These are phyloP conservation scores for Rhabdomys pumilio DNA, from an alignment of 2,797 vertebrate genomes.

Conservation along the genomic window DNA sequence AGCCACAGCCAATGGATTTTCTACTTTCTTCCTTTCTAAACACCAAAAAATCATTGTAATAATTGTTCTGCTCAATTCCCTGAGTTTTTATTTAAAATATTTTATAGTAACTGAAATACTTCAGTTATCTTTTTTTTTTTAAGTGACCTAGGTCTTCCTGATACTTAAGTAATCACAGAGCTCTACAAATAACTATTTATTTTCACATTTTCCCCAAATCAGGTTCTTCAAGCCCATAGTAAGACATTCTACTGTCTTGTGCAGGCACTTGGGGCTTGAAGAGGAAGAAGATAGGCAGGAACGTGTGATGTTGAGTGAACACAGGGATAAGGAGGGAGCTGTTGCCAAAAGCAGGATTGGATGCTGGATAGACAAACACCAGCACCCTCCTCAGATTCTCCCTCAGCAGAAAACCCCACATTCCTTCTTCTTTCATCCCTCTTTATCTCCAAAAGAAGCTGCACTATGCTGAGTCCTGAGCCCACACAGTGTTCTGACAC, in stretches of 20 bases:
- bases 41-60: not conserved
- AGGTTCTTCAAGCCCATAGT: not conserved
- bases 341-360: not conserved
- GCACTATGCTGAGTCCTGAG: not conserved
- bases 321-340: not conserved
- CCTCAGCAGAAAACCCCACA: not conserved
- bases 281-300: not conserved
- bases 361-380: not conserved
- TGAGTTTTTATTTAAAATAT: slow-evolving; percentile 28
- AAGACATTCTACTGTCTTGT: not conserved
- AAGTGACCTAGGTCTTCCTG: not conserved
- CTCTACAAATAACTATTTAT: slow-evolving; percentile 13
- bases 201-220: not conserved
- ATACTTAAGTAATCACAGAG: not conserved
- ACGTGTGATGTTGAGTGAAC: not conserved
- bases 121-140: slow-evolving; percentile 29
- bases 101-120: slow-evolving; percentile 31
- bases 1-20: not conserved
- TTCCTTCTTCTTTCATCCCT: not conserved
- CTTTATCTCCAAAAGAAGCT: not conserved
- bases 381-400: not conserved
- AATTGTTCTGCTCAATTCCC: not conserved
- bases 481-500: not conserved
- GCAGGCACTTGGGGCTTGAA: not conserved
- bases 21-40: slow-evolving; percentile 19